Evolutionary conservation across 2,888 invertebrate genomes (phyloP), one percentile per base, ranked within the genome.

Genomic region (Brassicogethes aeneus): DNA sequence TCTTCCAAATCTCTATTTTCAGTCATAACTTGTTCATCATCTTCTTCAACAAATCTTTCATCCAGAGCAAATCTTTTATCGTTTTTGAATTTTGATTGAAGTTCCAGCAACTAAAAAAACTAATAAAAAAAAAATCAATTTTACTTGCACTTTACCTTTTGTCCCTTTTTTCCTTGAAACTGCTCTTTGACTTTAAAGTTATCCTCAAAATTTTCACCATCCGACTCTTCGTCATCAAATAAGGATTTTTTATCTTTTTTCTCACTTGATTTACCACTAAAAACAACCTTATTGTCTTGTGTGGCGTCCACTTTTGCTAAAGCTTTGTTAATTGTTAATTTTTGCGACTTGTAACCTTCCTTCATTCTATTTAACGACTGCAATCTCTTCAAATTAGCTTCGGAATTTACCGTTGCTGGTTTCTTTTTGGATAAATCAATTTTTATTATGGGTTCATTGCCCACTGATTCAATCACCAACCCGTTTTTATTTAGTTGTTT

Each of bases 11-110:
- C 53, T 37, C 48, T 55, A 44, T 52, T 64, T 37, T 51, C 50
- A 14, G 57, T 50, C 17, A 56, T 53, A 1, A 56, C 53, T 3
- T 65, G 65, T 17, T 56, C 51, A 3, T 70, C 65, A 13, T 74
- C 71, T 36, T 75, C 73, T 36, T 83, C 80, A 37, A 78, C 66
- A 64, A 90, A 90, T 50, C 82, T 76, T 54, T 80, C 73, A 67
- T 86, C 83, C 57, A 90, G 70, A 49, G 71, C 69, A 68, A 90
- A 90, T 58, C 90, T 75, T 55, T 80, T 75, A 69, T 90, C 90
- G 61, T 81, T 77, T 61, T 82, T 82, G 66, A 76, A 80, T 55
- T 75, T 76, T 35, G 79, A 75, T 71, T 88, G 84, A 52, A 88
- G 71, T 65, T 80, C 75, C 62, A 85, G 71, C 54, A 82, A 69